Base-by-base conservation (phyloP, 2,888 invertebrate genomes). In the Andrena bucephala region DNA sequence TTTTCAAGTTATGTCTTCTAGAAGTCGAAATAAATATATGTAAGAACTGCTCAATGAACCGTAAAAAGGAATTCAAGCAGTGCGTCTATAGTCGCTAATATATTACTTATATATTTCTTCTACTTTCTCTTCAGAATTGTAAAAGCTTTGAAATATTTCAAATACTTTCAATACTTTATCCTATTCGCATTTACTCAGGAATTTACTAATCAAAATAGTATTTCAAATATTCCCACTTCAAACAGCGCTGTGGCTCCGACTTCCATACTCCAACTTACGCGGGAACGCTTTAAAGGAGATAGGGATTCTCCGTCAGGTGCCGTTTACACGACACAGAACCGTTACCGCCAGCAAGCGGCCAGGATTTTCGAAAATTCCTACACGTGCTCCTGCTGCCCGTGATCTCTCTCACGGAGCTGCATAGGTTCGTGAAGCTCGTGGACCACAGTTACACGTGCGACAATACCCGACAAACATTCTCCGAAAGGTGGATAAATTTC, bases 331-430 rank as follows among this genome's bases (percentile, higher is more conserved):
- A 59, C 65, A 89, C 83, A 85, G 72, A 81, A 91, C 91, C 90
- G 91, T 91, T 90, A 91, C 82, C 85, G 88, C 86, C 85, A 84
- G 86, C 86, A 84, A 83, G 85, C 85, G 75, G 77, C 68, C 63
- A 83, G 27, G 71, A 72, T 74, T 70, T 85, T 80, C 67, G 65
- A 69, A 80, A 57, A 68, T 54, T 68, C 60, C 36, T 36, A 10
- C 13, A n/a, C 68, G 8, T 24, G 24, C 29, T 50, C 27, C 24
- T n/a, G 16, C 6, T 52, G 31, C 50, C 4, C 2, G 29, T 36
- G 27, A 7, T 13, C 7, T 13, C 31, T n/a, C 0, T 16, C 48
- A 8, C 20, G 20, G 42, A 33, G 1, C 8, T 70, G 27, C 27
- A 1, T n/a, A 52, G 29, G 31, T 31, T 10, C 31, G 16, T 2